A percentile compares a stretch with the other conserved stretches of the same genome.
Evolutionary conservation across 35 echinoderm and acorn worm genomes (phyloP).

Genomic region (Apostichopus japonicus): DNA sequence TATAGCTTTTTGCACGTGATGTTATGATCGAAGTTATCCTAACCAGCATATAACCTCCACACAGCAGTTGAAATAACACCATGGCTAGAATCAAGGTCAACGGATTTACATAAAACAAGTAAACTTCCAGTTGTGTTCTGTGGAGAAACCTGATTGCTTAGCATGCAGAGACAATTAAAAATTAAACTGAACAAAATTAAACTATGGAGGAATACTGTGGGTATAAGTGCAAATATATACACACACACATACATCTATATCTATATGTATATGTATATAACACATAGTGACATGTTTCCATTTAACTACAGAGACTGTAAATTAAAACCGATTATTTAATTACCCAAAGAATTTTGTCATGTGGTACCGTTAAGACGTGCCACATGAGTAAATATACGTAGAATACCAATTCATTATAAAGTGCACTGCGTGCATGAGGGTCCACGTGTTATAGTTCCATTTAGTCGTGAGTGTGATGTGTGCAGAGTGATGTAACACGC

Average conservation of each 20-base stretch:
- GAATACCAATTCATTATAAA: no score
- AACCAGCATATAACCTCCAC: no score
- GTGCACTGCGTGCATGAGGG: no score
- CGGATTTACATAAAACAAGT: background rate
- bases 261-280: background rate
- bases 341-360: background rate
- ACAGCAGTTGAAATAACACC: no score
- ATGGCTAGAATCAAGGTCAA: background rate
- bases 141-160: background rate
- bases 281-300: background rate
- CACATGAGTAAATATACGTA: no score
- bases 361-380: background rate
- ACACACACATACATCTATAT: no score
- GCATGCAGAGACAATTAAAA: background rate
- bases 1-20: no score
- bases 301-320: background rate
- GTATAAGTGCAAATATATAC: background rate
- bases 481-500: no score
- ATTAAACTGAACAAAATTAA: background rate
- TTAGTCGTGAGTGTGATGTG: no score
- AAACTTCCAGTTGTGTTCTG: background rate
- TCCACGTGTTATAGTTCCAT: no score
- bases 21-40: no score
- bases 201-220: background rate
- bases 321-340: background rate